Base-by-base conservation (phyloP, 2,888 invertebrate genomes). In the Habroteleia sp. region DNA sequence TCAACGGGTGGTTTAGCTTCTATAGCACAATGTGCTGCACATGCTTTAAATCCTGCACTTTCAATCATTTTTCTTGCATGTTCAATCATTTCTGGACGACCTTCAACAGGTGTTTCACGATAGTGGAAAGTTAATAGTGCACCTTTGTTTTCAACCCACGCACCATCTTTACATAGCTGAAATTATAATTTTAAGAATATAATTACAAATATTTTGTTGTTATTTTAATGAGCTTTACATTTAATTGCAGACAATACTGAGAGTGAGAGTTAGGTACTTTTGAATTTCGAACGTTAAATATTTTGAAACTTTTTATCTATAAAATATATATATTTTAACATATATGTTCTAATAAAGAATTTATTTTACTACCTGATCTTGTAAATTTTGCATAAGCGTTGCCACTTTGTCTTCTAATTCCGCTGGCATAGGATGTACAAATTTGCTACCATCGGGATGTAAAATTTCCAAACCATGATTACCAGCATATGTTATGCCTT, bases 101-200 rank as follows among this genome's bases (percentile, higher is more conserved):
- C 89, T 46, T 93, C 91, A 50, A 91, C 85, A 5, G 96, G 96
- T 0, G 95, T 94, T 89, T 96, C 96, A 4, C 96, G 92, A 89
- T 93, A 96, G 87, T 96, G 96, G 91, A 95, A 96, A 1, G 96
- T 96, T 29, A 96, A 89, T 3, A 96, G 89, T 0, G 96, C 94
- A 0, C 96, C 96, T 86, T 96, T 96, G 89, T 96, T 96, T 87
- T 96, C 96, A 4, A 96, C 96, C 96, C 96, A 96, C 0, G 96
- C 96, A 1, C 96, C 96, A 82, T 96, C 95, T 78, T 91, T 92
- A 87, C 96, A 96, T 1, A 96, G 93, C 94, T 94, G 79, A 23
- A n/a, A n/a, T n/a, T n/a, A n/a, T n/a, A n/a, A n/a, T n/a, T 5
- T 37, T n/a, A 37, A 35, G 20, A 35, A 46, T 41, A 42, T n/a